Conservation (phyloP, 2,888 invertebrate species). For the Beris morrisii region DNA sequence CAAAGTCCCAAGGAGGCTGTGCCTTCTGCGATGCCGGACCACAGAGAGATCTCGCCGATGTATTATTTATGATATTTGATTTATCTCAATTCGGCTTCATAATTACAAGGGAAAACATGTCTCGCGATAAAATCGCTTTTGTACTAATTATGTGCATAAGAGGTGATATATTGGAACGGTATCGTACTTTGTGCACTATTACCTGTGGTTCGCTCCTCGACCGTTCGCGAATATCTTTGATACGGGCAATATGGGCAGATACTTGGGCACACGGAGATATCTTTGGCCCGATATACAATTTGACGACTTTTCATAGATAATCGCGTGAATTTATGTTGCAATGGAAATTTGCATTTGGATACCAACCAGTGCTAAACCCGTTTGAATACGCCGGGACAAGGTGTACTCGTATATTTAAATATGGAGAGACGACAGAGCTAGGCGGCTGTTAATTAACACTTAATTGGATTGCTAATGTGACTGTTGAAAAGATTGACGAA, state of each 20-base stretch:
- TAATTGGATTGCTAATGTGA: conserved; percentile 5
- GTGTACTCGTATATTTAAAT: conserved; percentile 5
- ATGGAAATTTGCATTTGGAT: conserved; percentile 20
- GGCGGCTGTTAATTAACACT: conserved; percentile 18
- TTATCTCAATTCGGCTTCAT: conserved; percentile 35
- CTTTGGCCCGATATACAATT: conserved; percentile 5
- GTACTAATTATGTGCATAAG: conserved; percentile 35
- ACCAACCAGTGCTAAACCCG: conserved; percentile 20
- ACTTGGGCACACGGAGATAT: neutral
- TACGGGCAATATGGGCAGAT: neutral
- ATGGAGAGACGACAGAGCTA: conserved; percentile 3
- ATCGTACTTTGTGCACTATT: conserved; percentile 10
- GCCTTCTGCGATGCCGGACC: conserved; percentile 6
- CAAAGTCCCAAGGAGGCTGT: neutral
- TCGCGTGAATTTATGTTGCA: conserved; percentile 21
- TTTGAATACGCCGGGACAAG: neutral
- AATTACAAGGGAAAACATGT: conserved; percentile 33
- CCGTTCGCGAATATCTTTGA: neutral
- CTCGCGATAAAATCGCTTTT: conserved; percentile 29
- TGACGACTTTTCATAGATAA: conserved; percentile 24
- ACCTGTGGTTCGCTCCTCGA: neutral
- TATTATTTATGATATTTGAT: conserved; percentile 36
- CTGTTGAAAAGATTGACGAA: too few species aligned
- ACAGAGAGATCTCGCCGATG: conserved; percentile 12
- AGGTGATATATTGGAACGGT: conserved; percentile 32